Conservation (phyloP, 1,140 invertebrate species). For the Lycorma delicatula region DNA sequence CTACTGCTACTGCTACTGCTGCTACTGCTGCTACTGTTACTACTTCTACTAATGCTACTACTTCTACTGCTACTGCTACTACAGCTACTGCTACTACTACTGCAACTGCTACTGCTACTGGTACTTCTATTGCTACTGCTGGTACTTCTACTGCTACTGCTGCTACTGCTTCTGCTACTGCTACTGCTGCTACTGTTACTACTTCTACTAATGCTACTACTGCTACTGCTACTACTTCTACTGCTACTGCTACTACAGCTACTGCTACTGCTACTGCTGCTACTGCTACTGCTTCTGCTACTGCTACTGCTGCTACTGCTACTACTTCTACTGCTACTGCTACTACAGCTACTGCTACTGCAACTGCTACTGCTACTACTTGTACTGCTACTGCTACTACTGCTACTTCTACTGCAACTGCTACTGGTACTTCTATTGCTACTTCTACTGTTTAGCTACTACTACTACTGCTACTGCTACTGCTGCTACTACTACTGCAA, state of each 20-base stretch:
- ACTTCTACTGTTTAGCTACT: no score
- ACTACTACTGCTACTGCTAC: conserved; percentile 7
- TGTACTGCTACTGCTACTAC: conserved; percentile 12
- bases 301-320: conserved; percentile 5
- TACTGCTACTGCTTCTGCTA: no score
- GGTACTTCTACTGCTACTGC: conserved; percentile 2
- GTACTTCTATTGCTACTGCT: conserved; percentile 3
- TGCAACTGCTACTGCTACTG: conserved; percentile 3
- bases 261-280: conserved; percentile 5
- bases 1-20: neutral
- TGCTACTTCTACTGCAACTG: conserved; percentile 11
- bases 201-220: no score
- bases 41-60: no score
- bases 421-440: conserved; percentile 11
- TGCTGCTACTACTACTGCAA: conserved; percentile 5
- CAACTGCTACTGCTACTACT: conserved; percentile 4
- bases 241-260: conserved; percentile 4
- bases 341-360: neutral
- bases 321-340: neutral
- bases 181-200: no score
- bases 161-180: no score
- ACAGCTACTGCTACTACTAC: conserved; percentile 5
- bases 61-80: conserved; percentile 4
- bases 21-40: neutral
- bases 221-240: conserved; percentile 6